Evolutionary conservation across 2,113 vertebrate species (phyloP).

Genomic region (Theristicus caerulescens): DNA sequence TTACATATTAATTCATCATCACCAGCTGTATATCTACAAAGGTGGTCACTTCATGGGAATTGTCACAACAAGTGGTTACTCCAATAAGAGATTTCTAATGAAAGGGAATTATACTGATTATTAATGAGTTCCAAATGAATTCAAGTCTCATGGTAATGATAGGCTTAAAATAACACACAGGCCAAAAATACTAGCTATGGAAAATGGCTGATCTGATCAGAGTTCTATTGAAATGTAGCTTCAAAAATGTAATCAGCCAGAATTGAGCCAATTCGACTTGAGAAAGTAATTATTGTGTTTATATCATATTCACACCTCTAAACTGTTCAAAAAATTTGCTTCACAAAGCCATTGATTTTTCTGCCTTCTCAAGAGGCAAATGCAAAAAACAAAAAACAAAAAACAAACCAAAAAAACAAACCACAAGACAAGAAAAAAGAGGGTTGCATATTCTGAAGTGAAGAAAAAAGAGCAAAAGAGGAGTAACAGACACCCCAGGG

Average conservation of each 20-base stretch:
- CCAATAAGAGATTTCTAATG: conserved; percentile 40
- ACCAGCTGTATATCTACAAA: not conserved
- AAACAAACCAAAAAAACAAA: not conserved
- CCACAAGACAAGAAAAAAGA: not conserved
- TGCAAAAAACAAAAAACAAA: not conserved
- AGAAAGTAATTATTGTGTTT: not conserved
- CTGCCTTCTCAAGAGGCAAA: not conserved
- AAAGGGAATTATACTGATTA: conserved; percentile 41
- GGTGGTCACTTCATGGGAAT: not conserved
- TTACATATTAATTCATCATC: not conserved
- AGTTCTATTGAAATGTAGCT: not conserved
- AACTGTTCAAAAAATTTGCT: not conserved
- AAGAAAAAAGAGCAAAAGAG: not conserved
- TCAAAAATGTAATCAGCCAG: not conserved
- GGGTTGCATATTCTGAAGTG: not conserved
- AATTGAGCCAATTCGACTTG: not conserved
- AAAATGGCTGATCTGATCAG: conserved; percentile 9
- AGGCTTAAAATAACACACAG: conserved; percentile 52
- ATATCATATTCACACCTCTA: not conserved
- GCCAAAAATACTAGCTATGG: conserved; percentile 1
- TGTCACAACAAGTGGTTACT: not conserved
- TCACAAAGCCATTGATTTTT: not conserved
- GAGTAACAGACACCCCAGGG: not conserved
- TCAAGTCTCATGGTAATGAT: conserved; percentile 25
- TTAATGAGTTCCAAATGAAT: conserved; percentile 52